Evolutionary conservation across 2,888 invertebrate genomes (phyloP), one percentile per base, ranked within the genome.

Genomic region (Leptinotarsa peninsularis): DNA sequence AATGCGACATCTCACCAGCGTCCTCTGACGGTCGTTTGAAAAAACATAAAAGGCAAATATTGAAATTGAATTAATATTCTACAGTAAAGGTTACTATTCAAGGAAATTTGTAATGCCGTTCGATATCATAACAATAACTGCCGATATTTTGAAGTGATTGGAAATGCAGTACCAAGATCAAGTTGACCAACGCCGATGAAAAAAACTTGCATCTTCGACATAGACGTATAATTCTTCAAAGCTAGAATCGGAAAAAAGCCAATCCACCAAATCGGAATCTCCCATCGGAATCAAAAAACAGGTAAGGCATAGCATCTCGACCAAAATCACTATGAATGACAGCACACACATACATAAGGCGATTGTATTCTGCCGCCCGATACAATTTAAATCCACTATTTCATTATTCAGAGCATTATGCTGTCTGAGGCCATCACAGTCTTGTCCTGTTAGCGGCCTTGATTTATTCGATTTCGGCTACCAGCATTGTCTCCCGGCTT

Each of bases 401-500:
- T 87, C 87, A 87, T 87, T 87, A 87, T 87, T 86, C 87, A 86
- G 85, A 76, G 85, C 86, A 86, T 86, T 86, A 86, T 85, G 84
- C 85, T 86, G 86, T 86, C 86, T 80, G 80, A 77, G 81, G 82
- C 81, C 85, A 84, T 85, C 86, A 85, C 70, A 82, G 83, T 82
- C 83, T 84, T 85, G 86, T 86, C 87, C 87, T 87, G 87, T 87
- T 87, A 87, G 84, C 86, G 85, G 84, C 82, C 84, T 83, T 87
- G 87, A 87, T 87, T 87, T 87, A 87, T 87, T 84, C 84, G 85
- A 84, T 84, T 86, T 86, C 86, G 86, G 86, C 80, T 73, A 83
- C 82, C 81, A 80, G 84, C 85, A 86, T 86, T 86, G 86, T 86
- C 85, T 85, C 80, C 79, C 79, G 71, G 71, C 71, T 60, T 71